These are phyloP conservation scores for Lasioglossum zephyrum DNA, from an alignment of 2,888 invertebrate genomes.

Conservation along the genomic window DNA sequence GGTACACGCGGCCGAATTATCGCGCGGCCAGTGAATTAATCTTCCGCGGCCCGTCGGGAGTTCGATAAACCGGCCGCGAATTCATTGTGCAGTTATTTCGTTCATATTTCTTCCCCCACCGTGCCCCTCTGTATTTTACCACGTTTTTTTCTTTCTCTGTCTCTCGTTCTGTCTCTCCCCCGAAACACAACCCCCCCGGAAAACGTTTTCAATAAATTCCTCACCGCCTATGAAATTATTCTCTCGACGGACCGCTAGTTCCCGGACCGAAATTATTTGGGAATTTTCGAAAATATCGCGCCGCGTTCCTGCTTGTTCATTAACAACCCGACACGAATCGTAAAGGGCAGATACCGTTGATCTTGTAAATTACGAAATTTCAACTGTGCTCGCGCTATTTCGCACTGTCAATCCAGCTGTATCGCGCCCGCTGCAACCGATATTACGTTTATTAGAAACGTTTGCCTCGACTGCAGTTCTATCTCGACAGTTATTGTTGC, in stretches of 20 bases:
- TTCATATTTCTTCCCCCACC: slow-evolving; percentile 30
- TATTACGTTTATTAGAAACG: not conserved
- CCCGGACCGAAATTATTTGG: slow-evolving; percentile 33
- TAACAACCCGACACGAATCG: not conserved
- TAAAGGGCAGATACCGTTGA: not conserved
- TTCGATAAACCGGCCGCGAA: slow-evolving; percentile 53
- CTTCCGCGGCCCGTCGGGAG: slow-evolving; percentile 19
- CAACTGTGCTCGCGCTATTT: not conserved
- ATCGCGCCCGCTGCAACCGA: not conserved
- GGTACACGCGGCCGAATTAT: slow-evolving; percentile 46
- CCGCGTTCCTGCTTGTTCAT: not conserved
- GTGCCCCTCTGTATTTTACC: not conserved
- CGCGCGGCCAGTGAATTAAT: slow-evolving; percentile 46
- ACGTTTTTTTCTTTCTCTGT: not conserved
- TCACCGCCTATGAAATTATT: slow-evolving; percentile 41
- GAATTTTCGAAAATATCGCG: slow-evolving; percentile 38
- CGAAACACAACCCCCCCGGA: slow-evolving; percentile 14
- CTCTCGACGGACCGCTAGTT: not conserved
- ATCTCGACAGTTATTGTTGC: not conserved
- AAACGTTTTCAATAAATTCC: slow-evolving; percentile 55
- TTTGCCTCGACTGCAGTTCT: not conserved
- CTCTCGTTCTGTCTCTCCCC: not conserved
- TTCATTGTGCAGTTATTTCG: slow-evolving; percentile 48
- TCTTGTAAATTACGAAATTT: slow-evolving; percentile 12
- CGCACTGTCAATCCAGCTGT: not conserved